Percentiles rank a stretch among this genome's conserved stretches.
These are phyloP conservation scores for Syrrhaptes paradoxus DNA, from an alignment of 2,113 vertebrate species.

Conservation along the genomic window DNA sequence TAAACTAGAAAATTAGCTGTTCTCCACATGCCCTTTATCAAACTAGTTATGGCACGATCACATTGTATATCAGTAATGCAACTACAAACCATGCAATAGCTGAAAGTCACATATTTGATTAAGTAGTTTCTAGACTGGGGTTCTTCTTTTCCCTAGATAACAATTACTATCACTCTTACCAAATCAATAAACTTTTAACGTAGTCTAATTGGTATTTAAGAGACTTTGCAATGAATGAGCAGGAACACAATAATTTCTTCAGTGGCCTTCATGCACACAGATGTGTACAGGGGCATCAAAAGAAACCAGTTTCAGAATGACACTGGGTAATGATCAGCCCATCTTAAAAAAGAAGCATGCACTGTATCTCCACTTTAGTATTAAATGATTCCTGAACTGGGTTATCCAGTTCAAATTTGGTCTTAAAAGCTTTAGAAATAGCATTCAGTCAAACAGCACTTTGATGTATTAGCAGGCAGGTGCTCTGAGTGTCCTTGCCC, in stretches of 20 bases:
- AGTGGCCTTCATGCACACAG: not conserved
- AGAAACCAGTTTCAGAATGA: not conserved
- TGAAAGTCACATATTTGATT: not conserved
- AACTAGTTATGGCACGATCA: not conserved
- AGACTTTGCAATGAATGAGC: not conserved
- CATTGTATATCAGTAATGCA: not conserved
- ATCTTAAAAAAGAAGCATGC: not conserved
- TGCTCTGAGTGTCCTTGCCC: not conserved
- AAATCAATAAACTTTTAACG: not conserved
- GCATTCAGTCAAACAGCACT: not conserved
- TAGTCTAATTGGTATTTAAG: not conserved
- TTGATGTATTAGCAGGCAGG: not conserved
- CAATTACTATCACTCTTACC: not conserved
- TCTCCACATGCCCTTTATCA: not conserved
- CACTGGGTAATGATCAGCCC: not conserved
- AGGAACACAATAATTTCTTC: not conserved
- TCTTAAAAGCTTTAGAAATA: slow-evolving; percentile 4
- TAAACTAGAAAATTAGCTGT: not conserved
- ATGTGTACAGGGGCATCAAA: rapidly evolving
- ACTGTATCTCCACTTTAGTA: not conserved
- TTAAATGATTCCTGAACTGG: not conserved
- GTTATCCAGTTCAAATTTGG: not conserved
- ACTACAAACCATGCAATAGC: rapidly evolving
- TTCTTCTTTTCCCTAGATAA: not conserved
- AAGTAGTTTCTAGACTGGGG: not conserved